These are phyloP conservation scores for Indicator maculatus DNA, from an alignment of 2,113 vertebrate genomes.

Conservation along the genomic window DNA sequence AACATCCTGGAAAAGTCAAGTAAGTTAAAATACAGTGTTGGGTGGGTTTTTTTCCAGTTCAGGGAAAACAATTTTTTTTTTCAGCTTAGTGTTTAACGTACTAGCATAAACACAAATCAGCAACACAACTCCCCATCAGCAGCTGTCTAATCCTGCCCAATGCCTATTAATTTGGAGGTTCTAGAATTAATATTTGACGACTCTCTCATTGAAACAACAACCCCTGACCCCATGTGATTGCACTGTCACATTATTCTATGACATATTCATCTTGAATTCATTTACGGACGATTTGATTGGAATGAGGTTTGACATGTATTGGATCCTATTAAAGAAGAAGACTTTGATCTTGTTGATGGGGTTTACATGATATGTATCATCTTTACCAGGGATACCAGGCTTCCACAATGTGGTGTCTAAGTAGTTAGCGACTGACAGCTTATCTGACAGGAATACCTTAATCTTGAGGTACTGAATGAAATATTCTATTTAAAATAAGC, in stretches of 20 bases:
- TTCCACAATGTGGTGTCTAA: constrained; percentile 78
- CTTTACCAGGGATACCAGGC: constrained; percentile 79
- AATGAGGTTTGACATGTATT: constrained; percentile 84
- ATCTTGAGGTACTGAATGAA: constrained; percentile 78
- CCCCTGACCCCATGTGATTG: constrained; percentile 83
- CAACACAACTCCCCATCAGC: constrained; percentile 69
- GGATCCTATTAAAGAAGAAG: constrained; percentile 81
- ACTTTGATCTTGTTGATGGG: constrained; percentile 84
- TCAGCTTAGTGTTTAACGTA: constrained; percentile 66
- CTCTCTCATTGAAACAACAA: constrained; percentile 82
- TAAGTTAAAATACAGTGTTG: constrained; percentile 73
- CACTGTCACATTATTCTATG: constrained; percentile 86
- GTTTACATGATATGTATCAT: constrained; percentile 85
- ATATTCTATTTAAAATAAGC: constrained; percentile 80
- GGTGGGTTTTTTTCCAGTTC: constrained; percentile 3
- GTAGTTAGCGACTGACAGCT: constrained; percentile 78
- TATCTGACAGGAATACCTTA: constrained; percentile 83
- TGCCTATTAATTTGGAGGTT: constrained; percentile 79
- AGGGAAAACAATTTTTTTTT: constrained; percentile 53
- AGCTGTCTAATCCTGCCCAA: constrained; percentile 76
- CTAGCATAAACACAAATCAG: constrained; percentile 78
- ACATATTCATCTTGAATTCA: constrained; percentile 87
- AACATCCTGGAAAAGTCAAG: constrained; percentile 77
- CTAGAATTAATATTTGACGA: constrained; percentile 87
- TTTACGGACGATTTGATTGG: constrained; percentile 85